These are phyloP conservation scores for Drosophila equinoxialis DNA, from an alignment of 1,140 invertebrate genomes.

Conservation along the genomic window DNA sequence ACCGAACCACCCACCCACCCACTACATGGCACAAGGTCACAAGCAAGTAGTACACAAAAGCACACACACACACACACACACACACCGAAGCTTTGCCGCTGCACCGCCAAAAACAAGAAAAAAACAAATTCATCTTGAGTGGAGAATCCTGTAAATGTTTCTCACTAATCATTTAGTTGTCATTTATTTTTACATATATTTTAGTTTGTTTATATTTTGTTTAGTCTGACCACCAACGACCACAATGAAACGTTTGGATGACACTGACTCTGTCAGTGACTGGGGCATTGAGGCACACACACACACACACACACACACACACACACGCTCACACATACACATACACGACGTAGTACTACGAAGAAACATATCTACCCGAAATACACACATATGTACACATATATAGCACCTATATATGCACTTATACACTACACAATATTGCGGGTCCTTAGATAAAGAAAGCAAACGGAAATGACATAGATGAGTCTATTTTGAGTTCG, in stretches of 20 bases:
- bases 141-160: background rate
- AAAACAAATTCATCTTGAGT: background rate
- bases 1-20: background rate
- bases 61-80: background rate
- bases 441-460: background rate
- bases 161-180: background rate
- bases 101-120: background rate
- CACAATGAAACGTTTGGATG: conserved; percentile 4
- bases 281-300: background rate
- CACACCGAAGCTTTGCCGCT: background rate
- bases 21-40: background rate
- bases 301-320: background rate
- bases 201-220: background rate
- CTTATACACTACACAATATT: background rate
- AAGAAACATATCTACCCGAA: background rate
- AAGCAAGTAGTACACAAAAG: background rate
- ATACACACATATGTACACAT: background rate
- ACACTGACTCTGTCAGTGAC: conserved; percentile 9
- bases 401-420: background rate
- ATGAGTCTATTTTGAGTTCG: too few species aligned
- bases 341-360: background rate
- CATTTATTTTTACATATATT: background rate
- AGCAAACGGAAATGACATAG: too few species aligned
- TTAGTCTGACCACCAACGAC: background rate
- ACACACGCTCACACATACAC: background rate